phyloP scores from a whole-genome alignment of 2,888 invertebrate species.

The Drosophila kambysellisi region DNA sequence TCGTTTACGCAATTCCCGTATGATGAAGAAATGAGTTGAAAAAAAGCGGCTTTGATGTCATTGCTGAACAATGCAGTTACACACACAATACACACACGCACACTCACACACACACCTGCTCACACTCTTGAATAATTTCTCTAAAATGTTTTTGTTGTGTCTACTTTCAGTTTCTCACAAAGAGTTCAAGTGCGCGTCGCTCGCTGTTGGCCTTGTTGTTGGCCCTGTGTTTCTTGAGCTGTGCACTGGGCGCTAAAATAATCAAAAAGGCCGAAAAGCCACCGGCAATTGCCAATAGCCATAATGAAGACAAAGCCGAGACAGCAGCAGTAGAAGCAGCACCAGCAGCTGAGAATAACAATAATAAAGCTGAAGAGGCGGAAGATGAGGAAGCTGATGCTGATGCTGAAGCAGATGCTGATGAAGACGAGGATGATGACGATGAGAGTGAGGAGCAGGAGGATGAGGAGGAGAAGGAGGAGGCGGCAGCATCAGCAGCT shows the following conservation, averaged over 20 bases:
- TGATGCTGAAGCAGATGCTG: constrained; percentile 38
- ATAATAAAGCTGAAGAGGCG: constrained; percentile 32
- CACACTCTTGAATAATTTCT: constrained; percentile 52
- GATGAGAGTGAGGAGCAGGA: constrained; percentile 7
- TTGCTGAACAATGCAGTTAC: constrained; percentile 54
- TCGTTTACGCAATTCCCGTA: constrained; percentile 72
- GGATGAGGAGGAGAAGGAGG: constrained; percentile 36
- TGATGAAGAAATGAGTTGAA: constrained; percentile 62
- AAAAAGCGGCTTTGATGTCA: constrained; percentile 45
- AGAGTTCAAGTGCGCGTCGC: constrained; percentile 66
- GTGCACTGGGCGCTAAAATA: constrained; percentile 68
- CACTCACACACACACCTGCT: constrained; percentile 4
- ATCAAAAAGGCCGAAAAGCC: constrained; percentile 56
- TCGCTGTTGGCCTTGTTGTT: constrained; percentile 62
- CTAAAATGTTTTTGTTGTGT: constrained; percentile 27
- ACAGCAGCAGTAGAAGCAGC: constrained; percentile 27
- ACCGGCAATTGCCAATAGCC: constrained; percentile 38
- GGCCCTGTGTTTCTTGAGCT: constrained; percentile 65
- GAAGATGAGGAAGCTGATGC: constrained; percentile 45
- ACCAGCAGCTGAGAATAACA: constrained; percentile 37
- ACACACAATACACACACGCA: constrained; percentile 17
- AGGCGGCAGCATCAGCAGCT: constrained; percentile 22
- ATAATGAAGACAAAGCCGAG: constrained; percentile 48
- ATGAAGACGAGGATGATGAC: constrained; percentile 30
- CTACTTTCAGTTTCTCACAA: constrained; percentile 78